These are phyloP conservation scores for Drosophila subpulchrella DNA, from an alignment of 1,140 invertebrate genomes.

Conservation along the genomic window DNA sequence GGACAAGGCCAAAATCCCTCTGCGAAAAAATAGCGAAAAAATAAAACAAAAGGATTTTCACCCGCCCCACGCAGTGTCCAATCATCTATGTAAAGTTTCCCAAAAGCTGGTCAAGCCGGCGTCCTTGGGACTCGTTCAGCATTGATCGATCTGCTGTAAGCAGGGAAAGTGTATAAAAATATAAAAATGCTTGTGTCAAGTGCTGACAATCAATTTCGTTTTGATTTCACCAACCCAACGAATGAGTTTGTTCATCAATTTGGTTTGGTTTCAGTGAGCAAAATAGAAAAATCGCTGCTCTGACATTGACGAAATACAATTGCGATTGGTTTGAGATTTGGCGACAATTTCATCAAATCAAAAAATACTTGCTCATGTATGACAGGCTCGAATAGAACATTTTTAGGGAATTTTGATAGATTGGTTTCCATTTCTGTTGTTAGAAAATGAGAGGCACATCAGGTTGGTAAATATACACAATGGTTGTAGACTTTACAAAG, in stretches of 20 bases:
- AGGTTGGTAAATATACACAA: too few species aligned
- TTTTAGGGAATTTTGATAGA: constrained; percentile 6
- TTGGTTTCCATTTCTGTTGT: neutral
- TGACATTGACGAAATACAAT: constrained; percentile 23
- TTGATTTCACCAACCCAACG: constrained; percentile 37
- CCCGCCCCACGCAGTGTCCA: constrained; percentile 25
- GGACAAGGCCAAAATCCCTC: constrained; percentile 66
- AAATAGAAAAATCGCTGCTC: constrained; percentile 18
- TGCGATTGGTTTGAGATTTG: constrained; percentile 3
- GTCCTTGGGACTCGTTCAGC: constrained; percentile 49
- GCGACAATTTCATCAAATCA: constrained; percentile 6
- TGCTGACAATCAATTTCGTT: constrained; percentile 49
- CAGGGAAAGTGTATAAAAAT: constrained; percentile 31
- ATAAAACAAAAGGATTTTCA: constrained; percentile 53
- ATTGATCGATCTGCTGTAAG: constrained; percentile 59
- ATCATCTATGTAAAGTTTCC: constrained; percentile 70
- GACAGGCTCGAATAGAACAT: too few species aligned
- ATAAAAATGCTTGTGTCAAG: constrained; percentile 39
- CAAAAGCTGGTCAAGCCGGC: constrained; percentile 14
- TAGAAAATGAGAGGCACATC: too few species aligned
- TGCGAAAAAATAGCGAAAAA: constrained; percentile 18
- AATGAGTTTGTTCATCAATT: constrained; percentile 43
- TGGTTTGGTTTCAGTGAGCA: constrained; percentile 30
- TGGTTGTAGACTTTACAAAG: too few species aligned
- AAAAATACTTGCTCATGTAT: constrained; percentile 1